Conservation (phyloP, 2,113 vertebrate species). For the Apodemus sylvaticus region DNA sequence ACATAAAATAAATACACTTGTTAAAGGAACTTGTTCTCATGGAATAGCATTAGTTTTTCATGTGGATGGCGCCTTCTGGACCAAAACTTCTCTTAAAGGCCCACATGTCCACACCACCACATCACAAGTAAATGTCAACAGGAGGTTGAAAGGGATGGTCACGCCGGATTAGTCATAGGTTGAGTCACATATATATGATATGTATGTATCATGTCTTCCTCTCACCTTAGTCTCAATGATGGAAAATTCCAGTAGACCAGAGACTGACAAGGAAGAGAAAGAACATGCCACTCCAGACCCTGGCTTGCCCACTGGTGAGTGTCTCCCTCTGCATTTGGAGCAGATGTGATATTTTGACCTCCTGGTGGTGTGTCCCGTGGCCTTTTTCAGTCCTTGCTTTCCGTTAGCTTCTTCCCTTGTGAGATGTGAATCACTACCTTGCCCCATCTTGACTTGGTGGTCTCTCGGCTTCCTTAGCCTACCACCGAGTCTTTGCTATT, state of each 20-base stretch:
- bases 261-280: not conserved
- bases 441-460: not conserved
- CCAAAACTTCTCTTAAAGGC: not conserved
- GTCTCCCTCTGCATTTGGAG: not conserved
- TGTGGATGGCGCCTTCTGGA: no score
- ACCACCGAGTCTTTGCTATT: not conserved
- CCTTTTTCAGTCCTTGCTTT: not conserved
- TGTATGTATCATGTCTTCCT: not conserved
- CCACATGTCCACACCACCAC: not conserved
- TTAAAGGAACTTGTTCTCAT: not conserved
- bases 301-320: constrained; percentile 23
- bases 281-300: constrained; percentile 41
- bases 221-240: constrained; percentile 40
- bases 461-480: not conserved
- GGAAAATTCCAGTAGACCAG: constrained; percentile 35
- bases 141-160: not conserved
- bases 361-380: not conserved
- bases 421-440: not conserved
- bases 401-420: not conserved
- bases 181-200: not conserved
- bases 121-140: not conserved
- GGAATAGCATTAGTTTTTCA: not conserved
- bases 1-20: no score
- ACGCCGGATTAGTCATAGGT: not conserved
- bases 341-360: not conserved